Percentiles rank a stretch among this genome's conserved stretches.
Evolutionary conservation across 1,140 invertebrate species (phyloP).

Genomic region (Heliothis virescens): DNA sequence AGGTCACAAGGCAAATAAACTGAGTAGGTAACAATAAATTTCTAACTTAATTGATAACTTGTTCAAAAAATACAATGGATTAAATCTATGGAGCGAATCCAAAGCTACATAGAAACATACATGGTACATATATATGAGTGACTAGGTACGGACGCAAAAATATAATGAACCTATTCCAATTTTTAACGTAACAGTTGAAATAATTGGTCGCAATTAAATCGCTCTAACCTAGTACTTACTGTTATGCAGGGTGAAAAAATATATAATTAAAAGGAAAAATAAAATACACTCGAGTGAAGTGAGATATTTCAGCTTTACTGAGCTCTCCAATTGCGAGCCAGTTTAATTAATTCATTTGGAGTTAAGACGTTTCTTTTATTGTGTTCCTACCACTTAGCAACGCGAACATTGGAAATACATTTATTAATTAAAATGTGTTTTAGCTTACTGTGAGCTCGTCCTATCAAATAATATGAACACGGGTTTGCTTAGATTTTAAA

Average conservation of each 20-base stretch:
- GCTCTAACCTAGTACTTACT: neutral
- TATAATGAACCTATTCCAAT: no score
- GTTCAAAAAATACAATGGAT: no score
- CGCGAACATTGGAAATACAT: constrained; percentile 21
- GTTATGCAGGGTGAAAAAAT: neutral
- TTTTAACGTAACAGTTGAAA: neutral
- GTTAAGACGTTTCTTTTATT: constrained; percentile 35
- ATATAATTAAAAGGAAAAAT: constrained; percentile 29
- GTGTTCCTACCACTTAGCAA: constrained; percentile 34
- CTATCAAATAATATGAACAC: neutral
- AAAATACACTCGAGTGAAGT: constrained; percentile 8
- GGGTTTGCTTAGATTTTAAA: no score
- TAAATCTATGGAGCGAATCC: no score
- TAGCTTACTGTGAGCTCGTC: neutral
- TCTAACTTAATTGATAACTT: no score
- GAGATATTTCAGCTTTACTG: constrained; percentile 37
- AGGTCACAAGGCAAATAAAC: no score
- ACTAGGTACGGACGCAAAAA: no score
- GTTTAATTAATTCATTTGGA: constrained; percentile 36
- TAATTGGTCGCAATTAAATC: neutral
- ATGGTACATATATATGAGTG: no score
- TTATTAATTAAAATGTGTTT: constrained; percentile 29
- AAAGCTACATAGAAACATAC: no score
- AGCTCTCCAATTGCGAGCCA: constrained; percentile 34
- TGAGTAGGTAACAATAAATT: no score